A percentile compares a stretch with the other conserved stretches of the same genome.
Conservation (phyloP, 2,888 invertebrate genomes). For the Dinocampus coccinellae region DNA sequence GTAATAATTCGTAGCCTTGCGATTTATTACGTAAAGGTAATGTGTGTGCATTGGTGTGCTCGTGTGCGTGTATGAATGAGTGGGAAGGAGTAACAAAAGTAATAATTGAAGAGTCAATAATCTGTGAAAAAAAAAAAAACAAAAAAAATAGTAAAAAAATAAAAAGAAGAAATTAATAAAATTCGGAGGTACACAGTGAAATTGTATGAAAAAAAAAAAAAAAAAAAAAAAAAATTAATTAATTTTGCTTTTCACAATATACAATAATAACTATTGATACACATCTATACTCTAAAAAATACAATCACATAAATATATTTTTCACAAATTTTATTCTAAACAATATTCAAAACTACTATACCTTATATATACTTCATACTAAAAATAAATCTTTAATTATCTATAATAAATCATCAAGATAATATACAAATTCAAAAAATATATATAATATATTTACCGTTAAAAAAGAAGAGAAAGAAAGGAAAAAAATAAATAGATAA, state of each 20-base stretch:
- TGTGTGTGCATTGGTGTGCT: not conserved
- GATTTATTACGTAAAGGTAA: not conserved
- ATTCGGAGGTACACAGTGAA: no score
- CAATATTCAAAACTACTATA: not conserved
- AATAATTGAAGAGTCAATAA: not conserved
- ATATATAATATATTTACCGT: not conserved
- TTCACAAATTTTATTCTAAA: not conserved
- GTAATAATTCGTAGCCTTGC: not conserved
- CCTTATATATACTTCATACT: not conserved
- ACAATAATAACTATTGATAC: not conserved
- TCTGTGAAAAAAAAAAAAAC: not conserved
- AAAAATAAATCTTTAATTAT: not conserved
- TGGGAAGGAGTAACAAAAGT: not conserved
- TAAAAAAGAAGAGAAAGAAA: not conserved
- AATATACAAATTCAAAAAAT: not conserved
- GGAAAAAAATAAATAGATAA: not conserved
- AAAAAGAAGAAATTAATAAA: no score
- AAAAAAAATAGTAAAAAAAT: not conserved
- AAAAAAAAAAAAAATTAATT: not conserved
- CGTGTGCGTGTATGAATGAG: not conserved
- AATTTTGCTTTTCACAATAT: not conserved
- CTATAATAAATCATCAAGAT: not conserved
- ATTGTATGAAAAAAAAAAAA: not conserved
- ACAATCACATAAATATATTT: slow-evolving; percentile 2
- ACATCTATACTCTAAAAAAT: not conserved